Evolutionary conservation across 2,888 invertebrate species (phyloP), one percentile per base, ranked within the genome.

Genomic region (Lottia gigantea): DNA sequence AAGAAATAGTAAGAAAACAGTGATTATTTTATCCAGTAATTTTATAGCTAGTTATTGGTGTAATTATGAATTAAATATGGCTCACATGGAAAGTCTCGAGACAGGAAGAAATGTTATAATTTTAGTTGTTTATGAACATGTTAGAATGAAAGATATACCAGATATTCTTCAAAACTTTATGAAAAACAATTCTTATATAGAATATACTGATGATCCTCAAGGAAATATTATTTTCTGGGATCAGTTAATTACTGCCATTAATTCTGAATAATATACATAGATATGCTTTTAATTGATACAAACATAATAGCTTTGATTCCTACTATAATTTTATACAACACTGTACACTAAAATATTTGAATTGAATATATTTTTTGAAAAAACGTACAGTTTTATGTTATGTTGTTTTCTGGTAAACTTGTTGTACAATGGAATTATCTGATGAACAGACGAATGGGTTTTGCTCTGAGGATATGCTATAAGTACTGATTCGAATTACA

Each of bases 21-120:
- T 77, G 31, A 66, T 75, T 25, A 16, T 75, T 2, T 46, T 77
- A 61, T 71, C 75, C 11, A 47, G 62, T 4, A 62, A 45, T 31
- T 77, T 75, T 67, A 45, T 75, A 16, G 49, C 49, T 4, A 75
- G 75, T 49, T 64, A 72, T 23, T 77, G 76, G 76, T 77, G 76
- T 40, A 55, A 69, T n/a, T 76, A 71, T 46, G 76, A 76, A 65
- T 67, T 76, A 68, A 71, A 76, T 26, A 74, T 76, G 74, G 76
- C 74, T 0, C 67, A 70, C 15, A 70, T 76, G 68, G 73, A 74
- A 65, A 26, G 65, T 61, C 46, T 70, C 19, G 47, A 64, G 46
- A 65, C 73, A 6, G 73, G 73, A 23, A 67, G 67, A 46, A 67
- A 67, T 26, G 65, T 67, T n/a, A 16, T 73, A 23, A 31, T 73